These are phyloP conservation scores for Nephrotoma appendiculata DNA, from an alignment of 2,888 invertebrate genomes.

Conservation along the genomic window DNA sequence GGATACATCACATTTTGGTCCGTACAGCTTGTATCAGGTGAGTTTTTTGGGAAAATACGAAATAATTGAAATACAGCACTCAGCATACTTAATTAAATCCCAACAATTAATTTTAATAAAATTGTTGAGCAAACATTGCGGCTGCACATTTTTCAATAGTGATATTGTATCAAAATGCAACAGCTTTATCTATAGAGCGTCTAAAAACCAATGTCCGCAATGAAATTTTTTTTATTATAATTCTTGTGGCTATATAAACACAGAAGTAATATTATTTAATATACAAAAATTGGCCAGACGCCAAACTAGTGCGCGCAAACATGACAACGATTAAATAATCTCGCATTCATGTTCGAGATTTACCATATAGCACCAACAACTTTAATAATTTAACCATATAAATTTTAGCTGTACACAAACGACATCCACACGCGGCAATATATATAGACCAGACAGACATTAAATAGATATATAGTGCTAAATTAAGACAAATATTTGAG, in stretches of 20 bases:
- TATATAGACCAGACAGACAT: neutral
- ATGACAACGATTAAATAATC: neutral
- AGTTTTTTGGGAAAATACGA: too few species aligned
- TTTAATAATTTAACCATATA: neutral
- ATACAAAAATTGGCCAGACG: neutral
- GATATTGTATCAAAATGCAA: too few species aligned
- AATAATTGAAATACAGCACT: too few species aligned
- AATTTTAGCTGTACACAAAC: neutral
- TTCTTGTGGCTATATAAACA: neutral
- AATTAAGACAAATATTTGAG: neutral
- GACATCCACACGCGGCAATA: neutral
- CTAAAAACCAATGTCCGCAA: too few species aligned
- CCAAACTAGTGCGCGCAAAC: neutral
- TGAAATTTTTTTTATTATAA: too few species aligned
- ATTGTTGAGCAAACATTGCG: too few species aligned
- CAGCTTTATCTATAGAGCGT: too few species aligned
- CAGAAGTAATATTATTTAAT: neutral
- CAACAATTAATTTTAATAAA: too few species aligned
- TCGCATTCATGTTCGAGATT: neutral
- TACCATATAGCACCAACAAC: neutral
- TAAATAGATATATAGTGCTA: neutral
- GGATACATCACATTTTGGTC: too few species aligned
- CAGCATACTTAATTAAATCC: too few species aligned
- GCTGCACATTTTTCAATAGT: too few species aligned
- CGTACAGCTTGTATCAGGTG: too few species aligned